Evolutionary conservation across 2,888 invertebrate genomes (phyloP).

Genomic region (Drosophila tripunctata): DNA sequence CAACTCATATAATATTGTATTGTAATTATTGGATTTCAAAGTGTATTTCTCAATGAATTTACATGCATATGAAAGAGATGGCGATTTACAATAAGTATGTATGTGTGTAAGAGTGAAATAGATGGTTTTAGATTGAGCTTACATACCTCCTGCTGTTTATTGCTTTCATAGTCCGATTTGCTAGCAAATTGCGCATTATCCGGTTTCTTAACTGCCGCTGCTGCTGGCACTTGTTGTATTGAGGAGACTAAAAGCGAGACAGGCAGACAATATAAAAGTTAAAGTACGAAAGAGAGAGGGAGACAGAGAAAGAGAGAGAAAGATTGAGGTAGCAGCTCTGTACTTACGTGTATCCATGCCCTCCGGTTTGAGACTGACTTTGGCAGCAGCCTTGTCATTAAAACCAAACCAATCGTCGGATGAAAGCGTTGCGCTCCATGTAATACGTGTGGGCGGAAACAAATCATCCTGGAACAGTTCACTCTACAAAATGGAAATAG

Average conservation of each 20-base stretch:
- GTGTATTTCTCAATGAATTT: too few species aligned
- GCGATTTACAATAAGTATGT: background rate
- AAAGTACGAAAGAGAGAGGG: background rate
- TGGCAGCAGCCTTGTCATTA: constrained; percentile 86
- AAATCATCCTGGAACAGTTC: constrained; percentile 99
- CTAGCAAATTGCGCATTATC: constrained; percentile 71
- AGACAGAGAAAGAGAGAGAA: constrained; percentile 4
- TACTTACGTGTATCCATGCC: constrained; percentile 93
- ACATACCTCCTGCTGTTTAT: constrained; percentile 86
- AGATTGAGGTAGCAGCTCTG: background rate
- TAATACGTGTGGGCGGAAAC: constrained; percentile 95
- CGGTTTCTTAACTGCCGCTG: constrained; percentile 65
- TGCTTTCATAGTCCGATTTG: constrained; percentile 84
- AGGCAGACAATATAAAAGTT: too few species aligned
- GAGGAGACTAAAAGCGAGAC: constrained; percentile 83
- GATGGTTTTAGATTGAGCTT: background rate
- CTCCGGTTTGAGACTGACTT: constrained; percentile 91
- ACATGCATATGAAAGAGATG: background rate
- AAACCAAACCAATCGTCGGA: constrained; percentile 92
- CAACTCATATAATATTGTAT: too few species aligned
- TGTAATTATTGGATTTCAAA: too few species aligned
- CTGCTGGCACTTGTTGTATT: constrained; percentile 77
- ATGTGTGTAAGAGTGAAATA: background rate
- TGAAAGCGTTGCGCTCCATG: constrained; percentile 91
- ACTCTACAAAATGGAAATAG: too few species aligned